These are phyloP conservation scores for Syrmaticus mikado DNA, from an alignment of 2,113 vertebrate genomes.

Conservation along the genomic window DNA sequence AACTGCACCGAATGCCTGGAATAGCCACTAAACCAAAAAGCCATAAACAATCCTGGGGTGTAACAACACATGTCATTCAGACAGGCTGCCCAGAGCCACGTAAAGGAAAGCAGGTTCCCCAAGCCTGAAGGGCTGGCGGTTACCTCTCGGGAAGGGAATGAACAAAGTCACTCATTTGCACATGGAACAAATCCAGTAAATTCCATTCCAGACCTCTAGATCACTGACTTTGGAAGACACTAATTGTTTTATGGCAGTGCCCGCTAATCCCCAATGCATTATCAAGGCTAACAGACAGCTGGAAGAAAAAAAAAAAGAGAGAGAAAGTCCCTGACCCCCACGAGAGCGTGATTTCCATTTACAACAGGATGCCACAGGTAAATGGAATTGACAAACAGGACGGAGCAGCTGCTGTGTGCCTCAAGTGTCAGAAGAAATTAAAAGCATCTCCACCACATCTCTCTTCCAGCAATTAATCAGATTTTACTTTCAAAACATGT, in stretches of 20 bases:
- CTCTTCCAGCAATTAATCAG: background rate
- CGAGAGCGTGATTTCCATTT: background rate
- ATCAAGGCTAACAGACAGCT: background rate
- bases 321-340: background rate
- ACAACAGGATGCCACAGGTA: slow-evolving; percentile 1
- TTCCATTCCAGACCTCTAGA: background rate
- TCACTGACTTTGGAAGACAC: background rate
- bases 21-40: background rate
- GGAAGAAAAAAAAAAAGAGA: background rate
- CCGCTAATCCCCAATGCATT: background rate
- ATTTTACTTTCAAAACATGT: background rate
- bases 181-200: background rate
- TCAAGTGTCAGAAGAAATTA: background rate
- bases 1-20: background rate
- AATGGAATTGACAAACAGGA: background rate
- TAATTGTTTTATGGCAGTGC: background rate
- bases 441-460: background rate
- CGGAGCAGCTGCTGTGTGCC: background rate
- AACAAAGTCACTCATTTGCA: slow-evolving; percentile 4
- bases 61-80: background rate
- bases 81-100: background rate
- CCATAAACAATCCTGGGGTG: background rate
- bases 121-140: slow-evolving; percentile 19
- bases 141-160: background rate
- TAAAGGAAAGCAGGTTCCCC: background rate